Evolutionary conservation across 1,140 invertebrate genomes (phyloP).

Genomic region (Panagrolaimus sp.): DNA sequence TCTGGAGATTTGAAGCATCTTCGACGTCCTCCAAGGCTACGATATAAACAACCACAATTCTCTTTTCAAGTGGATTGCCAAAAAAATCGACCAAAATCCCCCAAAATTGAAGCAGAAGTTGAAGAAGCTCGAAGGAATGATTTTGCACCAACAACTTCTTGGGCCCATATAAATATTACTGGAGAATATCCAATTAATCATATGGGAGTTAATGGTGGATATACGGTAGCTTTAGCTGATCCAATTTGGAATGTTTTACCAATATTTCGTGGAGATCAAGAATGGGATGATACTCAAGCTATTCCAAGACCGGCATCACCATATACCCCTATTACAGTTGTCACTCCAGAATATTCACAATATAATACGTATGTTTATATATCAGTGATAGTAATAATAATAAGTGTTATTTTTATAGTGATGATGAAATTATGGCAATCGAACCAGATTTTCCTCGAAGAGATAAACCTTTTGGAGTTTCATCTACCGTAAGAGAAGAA

Average conservation of each 20-base stretch:
- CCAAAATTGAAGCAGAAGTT: neutral
- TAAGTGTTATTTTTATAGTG: neutral
- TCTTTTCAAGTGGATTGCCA: neutral
- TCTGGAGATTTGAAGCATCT: neutral
- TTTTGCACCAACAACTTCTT: neutral
- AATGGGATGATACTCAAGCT: neutral
- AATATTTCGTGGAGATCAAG: slow-evolving; percentile 1
- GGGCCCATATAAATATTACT: neutral
- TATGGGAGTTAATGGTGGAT: neutral
- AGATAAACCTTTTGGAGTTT: neutral
- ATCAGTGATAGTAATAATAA: neutral
- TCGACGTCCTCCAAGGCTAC: neutral
- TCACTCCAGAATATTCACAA: slow-evolving; percentile 15
- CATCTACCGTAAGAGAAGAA: too few relatives aligned
- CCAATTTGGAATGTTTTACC: neutral
- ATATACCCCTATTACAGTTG: slow-evolving; percentile 17
- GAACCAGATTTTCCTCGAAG: neutral
- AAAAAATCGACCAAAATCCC: neutral
- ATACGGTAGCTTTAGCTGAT: neutral
- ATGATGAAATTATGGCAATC: neutral
- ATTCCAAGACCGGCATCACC: neutral
- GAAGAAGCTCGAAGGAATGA: slow-evolving; percentile 1
- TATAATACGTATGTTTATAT: neutral
- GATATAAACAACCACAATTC: neutral
- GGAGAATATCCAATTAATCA: neutral